Percentiles rank a stretch among this genome's conserved stretches.
Conservation (phyloP, 1,140 invertebrate genomes). For the Bombyx mandarina region DNA sequence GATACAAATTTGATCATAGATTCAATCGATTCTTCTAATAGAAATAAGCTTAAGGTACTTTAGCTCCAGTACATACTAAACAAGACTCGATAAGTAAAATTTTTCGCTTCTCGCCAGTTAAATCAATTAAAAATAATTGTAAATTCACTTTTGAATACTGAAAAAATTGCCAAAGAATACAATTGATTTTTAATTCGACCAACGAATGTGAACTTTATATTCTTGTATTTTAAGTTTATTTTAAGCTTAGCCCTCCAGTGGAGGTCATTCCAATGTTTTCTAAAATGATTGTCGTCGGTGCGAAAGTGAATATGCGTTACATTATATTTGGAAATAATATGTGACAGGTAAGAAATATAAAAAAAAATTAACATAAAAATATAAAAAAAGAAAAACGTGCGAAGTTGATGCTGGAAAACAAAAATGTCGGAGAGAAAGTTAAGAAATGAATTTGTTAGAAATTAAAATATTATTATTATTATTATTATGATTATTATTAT, state of each 20-base stretch:
- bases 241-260: slow-evolving; percentile 29
- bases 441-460: slow-evolving; percentile 67
- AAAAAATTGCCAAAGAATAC: slow-evolving; percentile 65
- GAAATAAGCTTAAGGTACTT: too few species aligned
- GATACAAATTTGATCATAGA: too few species aligned
- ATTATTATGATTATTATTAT: slow-evolving; percentile 47
- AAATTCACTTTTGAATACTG: slow-evolving; percentile 67
- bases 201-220: slow-evolving; percentile 20
- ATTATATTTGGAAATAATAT: slow-evolving; percentile 36
- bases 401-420: slow-evolving; percentile 59
- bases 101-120: slow-evolving; percentile 41
- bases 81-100: too few species aligned
- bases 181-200: slow-evolving; percentile 37
- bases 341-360: slow-evolving; percentile 27
- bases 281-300: slow-evolving; percentile 49
- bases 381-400: slow-evolving; percentile 50
- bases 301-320: slow-evolving; percentile 30
- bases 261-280: slow-evolving; percentile 63
- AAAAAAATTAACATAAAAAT: slow-evolving; percentile 65
- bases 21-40: too few species aligned
- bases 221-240: slow-evolving; percentile 21
- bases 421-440: slow-evolving; percentile 47
- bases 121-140: slow-evolving; percentile 48
- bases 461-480: slow-evolving; percentile 56
- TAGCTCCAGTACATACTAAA: too few species aligned